Base-by-base conservation (phyloP, 2,797 vertebrate species). In the Malurus leucopterus region DNA sequence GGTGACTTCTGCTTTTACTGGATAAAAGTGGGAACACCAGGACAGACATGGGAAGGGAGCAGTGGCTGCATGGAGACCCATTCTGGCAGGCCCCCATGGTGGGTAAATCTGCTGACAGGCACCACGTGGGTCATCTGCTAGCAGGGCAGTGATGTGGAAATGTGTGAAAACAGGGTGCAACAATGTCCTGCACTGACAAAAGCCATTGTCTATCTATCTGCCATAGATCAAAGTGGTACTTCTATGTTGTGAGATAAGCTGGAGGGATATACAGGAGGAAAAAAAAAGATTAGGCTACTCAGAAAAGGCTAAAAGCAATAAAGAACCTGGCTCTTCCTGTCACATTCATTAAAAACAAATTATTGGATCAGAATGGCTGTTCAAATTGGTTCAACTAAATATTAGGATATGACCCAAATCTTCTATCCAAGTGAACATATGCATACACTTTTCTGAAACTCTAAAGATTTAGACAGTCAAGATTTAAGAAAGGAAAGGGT, bases 351-450 rank as follows among this genome's bases (percentile, higher is more conserved):
- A 90, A 72, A 90, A 87, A 30, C 9, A 87, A 91, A 83, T 90
- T 85, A 77, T 41, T 95, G 86, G 84, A 87, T 83, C 49, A 65
- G 72, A 90, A 83, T 59, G 40, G 8, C 17, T 32, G 8, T 75
- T 93, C 51, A 59, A 32, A 87, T 69, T 83, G 55, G 17, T 93
- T 91, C 88, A 87, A 27, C 55, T 90, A 53, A 85, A 59, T 78
- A 86, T 75, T 88, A 94, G 76, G 76, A 83, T 72, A 63, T 59
- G 44, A 65, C 84, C 63, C 82, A 92, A 83, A 80, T 87, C 40
- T 85, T 80, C 86, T 63, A 23, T 91, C 84, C 89, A 92, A 94
- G 43, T 64, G 86, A 93, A 84, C 88, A 92, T 88, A 94, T 76
- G 88, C 30, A 67, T 38, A 30, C 15, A 27, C 64, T 90, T 89